These are phyloP conservation scores for Hemicordylus capensis DNA, from an alignment of 2,113 vertebrate genomes.

Conservation along the genomic window DNA sequence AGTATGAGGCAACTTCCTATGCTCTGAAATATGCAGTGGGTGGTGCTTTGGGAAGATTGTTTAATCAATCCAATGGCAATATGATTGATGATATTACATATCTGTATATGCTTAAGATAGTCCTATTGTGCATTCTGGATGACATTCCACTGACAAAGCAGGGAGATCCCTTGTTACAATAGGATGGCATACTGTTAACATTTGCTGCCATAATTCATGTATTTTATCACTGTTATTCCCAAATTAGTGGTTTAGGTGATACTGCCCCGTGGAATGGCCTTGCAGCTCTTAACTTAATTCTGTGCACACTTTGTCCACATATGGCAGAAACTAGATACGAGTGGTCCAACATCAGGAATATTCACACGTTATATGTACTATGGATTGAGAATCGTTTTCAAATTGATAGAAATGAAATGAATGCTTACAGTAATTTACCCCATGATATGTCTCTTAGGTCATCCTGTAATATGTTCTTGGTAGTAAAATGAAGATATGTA, in stretches of 20 bases:
- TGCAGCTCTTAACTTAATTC: background rate
- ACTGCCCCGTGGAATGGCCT: background rate
- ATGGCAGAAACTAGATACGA: background rate
- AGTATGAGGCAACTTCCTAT: too few relatives aligned
- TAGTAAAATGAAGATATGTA: too few relatives aligned
- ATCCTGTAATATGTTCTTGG: constrained; percentile 12
- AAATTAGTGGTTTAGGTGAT: background rate
- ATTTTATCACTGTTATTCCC: too few relatives aligned
- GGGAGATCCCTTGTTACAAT: background rate
- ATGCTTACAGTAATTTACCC: background rate
- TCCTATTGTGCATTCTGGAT: background rate
- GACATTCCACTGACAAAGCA: background rate
- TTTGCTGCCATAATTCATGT: too few relatives aligned
- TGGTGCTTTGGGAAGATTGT: background rate
- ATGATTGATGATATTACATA: background rate
- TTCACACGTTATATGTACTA: background rate
- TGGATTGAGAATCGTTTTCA: background rate
- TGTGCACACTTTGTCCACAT: background rate
- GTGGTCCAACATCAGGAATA: background rate
- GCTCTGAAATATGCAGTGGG: background rate
- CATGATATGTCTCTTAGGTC: background rate
- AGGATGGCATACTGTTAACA: background rate
- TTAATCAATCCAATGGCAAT: background rate
- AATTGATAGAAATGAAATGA: background rate
- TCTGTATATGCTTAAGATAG: background rate